Evolutionary conservation across 2,888 invertebrate species (phyloP).

Genomic region (Nineta flava): DNA sequence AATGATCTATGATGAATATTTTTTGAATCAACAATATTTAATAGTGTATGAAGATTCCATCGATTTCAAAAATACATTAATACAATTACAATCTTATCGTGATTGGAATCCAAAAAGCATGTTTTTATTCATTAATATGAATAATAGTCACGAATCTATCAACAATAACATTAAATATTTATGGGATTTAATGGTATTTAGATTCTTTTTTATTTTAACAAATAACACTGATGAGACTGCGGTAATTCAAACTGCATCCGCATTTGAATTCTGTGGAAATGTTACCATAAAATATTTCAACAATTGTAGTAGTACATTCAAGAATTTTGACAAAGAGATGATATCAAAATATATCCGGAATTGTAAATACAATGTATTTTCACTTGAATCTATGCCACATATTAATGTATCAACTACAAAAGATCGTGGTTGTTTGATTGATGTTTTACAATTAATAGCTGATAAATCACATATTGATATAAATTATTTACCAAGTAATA

Average conservation of each 20-base stretch:
- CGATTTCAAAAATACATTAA: neutral
- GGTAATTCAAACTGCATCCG: neutral
- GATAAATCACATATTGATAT: neutral
- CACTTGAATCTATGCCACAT: neutral
- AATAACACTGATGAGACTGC: neutral
- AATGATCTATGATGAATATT: neutral
- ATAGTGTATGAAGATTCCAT: neutral
- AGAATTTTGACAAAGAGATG: neutral
- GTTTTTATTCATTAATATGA: neutral
- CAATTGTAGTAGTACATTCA: no score
- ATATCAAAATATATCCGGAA: neutral
- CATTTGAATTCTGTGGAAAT: neutral
- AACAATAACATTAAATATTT: neutral
- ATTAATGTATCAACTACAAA: neutral
- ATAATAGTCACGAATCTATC: neutral
- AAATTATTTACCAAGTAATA: neutral
- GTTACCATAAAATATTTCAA: neutral
- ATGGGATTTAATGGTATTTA: neutral
- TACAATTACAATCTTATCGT: neutral
- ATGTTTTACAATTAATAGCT: neutral
- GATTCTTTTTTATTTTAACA: neutral
- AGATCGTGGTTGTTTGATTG: neutral
- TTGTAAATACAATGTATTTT: neutral
- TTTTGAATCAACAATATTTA: neutral
- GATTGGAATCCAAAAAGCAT: neutral